Evolutionary conservation across 2,113 vertebrate species (phyloP).

Genomic region (Salvelinus alpinus): DNA sequence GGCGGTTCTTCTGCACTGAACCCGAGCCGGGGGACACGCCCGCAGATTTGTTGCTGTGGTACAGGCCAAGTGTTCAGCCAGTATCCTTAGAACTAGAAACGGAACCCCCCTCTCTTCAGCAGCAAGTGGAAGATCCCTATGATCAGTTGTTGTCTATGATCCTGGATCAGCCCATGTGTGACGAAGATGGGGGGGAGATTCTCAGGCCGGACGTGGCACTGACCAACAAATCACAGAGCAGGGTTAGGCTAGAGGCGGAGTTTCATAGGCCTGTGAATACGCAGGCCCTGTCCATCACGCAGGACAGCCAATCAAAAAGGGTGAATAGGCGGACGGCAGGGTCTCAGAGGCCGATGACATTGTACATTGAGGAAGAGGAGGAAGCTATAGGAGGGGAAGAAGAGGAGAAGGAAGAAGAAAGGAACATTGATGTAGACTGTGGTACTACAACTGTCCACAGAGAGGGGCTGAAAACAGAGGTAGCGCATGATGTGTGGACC

Average conservation of each 20-base stretch:
- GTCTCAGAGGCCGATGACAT: slow-evolving; percentile 35
- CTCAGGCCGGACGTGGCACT: background rate
- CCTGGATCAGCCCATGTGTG: slow-evolving; percentile 27
- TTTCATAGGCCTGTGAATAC: slow-evolving; percentile 46
- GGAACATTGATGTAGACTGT: slow-evolving; percentile 35
- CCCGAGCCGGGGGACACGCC: slow-evolving; percentile 18
- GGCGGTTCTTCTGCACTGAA: slow-evolving; percentile 19
- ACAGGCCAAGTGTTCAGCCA: background rate
- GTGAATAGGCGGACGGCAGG: slow-evolving; percentile 40
- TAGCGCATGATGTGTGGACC: slow-evolving; percentile 71
- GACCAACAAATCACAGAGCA: slow-evolving; percentile 17
- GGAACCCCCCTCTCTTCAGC: slow-evolving; percentile 29
- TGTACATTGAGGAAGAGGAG: slow-evolving; percentile 86
- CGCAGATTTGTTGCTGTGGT: slow-evolving; percentile 13
- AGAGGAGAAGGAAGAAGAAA: slow-evolving; percentile 38
- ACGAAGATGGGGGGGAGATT: slow-evolving; percentile 42
- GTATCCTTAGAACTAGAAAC: slow-evolving; percentile 19
- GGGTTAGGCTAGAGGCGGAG: slow-evolving; percentile 54
- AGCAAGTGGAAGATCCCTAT: slow-evolving; percentile 56
- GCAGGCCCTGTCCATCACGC: slow-evolving; percentile 57
- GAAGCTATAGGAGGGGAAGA: slow-evolving; percentile 29
- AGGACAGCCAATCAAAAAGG: slow-evolving; percentile 47
- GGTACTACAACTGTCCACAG: slow-evolving; percentile 49
- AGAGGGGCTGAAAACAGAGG: slow-evolving; percentile 76
- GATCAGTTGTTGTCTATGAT: slow-evolving; percentile 58